phyloP scores from a whole-genome alignment of 2,113 vertebrate genomes.

The Micromys minutus region DNA sequence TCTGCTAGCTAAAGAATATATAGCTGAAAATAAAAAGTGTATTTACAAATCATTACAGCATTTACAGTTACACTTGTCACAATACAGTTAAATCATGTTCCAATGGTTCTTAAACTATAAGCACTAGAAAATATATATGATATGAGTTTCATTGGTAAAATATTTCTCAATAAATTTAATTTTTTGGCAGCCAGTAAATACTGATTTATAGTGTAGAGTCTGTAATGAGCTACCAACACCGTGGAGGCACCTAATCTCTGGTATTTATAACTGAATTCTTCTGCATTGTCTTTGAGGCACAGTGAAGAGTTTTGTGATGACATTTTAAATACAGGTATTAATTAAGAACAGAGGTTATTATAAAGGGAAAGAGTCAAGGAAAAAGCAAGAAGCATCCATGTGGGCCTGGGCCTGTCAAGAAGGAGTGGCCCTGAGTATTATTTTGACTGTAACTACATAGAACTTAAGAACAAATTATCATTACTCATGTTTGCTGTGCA shows the following conservation, averaged over 20 bases:
- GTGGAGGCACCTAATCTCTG: slow-evolving; percentile 62
- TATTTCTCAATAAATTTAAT: slow-evolving; percentile 51
- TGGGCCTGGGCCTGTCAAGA: not conserved
- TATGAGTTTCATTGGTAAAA: slow-evolving; percentile 3
- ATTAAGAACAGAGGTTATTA: not conserved
- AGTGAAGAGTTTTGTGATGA: not conserved
- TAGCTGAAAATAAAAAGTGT: not conserved
- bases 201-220: slow-evolving; percentile 60
- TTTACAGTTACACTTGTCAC: not conserved
- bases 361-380: not conserved
- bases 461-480: not conserved
- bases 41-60: no score
- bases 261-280: slow-evolving; percentile 63
- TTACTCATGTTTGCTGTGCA: not conserved
- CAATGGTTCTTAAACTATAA: slow-evolving; percentile 34
- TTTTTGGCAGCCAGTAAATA: slow-evolving; percentile 67
- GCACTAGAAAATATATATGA: not conserved
- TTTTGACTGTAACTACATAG: not conserved
- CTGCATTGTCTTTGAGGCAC: slow-evolving; percentile 54
- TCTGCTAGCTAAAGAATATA: not conserved
- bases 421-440: not conserved
- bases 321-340: not conserved
- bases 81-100: slow-evolving; percentile 3
- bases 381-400: not conserved
- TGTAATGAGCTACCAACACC: slow-evolving; percentile 58